Percentiles rank a stretch among this genome's conserved stretches.
These are phyloP conservation scores for Pollachius pollachius DNA, from an alignment of 2,113 vertebrate genomes.

Conservation along the genomic window DNA sequence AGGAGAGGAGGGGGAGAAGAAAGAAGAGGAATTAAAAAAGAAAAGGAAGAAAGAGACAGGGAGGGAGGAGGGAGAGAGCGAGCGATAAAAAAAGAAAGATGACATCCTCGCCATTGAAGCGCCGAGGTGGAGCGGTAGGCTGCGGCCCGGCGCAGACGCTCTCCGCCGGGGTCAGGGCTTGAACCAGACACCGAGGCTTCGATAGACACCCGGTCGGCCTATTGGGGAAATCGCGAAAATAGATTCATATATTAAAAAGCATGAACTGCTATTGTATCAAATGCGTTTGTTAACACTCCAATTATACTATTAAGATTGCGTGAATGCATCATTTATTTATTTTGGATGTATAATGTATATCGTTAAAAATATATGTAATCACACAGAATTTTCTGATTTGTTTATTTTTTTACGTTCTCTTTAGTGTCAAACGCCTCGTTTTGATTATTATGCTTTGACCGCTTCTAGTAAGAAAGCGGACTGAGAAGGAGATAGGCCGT, in stretches of 20 bases:
- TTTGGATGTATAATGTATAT: conserved; percentile 38
- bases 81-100: conserved; percentile 83
- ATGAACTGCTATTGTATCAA: conserved; percentile 52
- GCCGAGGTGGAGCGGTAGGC: conserved; percentile 76
- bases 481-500: conserved; percentile 36
- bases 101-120: conserved; percentile 76
- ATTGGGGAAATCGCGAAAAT: conserved; percentile 27
- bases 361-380: conserved; percentile 43
- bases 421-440: no score
- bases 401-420: no score
- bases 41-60: conserved; percentile 46
- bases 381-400: conserved; percentile 16
- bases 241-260: conserved; percentile 30
- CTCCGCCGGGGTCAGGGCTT: conserved; percentile 72
- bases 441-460: conserved; percentile 1
- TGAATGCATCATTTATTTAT: conserved; percentile 49
- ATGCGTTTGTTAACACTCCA: conserved; percentile 51
- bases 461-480: conserved; percentile 61
- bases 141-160: conserved; percentile 73
- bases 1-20: conserved; percentile 79
- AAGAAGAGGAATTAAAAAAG: conserved; percentile 68
- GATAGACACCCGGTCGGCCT: conserved; percentile 76
- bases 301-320: conserved; percentile 46
- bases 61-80: conserved; percentile 52
- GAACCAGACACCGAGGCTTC: conserved; percentile 76